A percentile compares a stretch with the other conserved stretches of the same genome.
Conservation (phyloP, 2,113 vertebrate species). For the Trogon surrucura region DNA sequence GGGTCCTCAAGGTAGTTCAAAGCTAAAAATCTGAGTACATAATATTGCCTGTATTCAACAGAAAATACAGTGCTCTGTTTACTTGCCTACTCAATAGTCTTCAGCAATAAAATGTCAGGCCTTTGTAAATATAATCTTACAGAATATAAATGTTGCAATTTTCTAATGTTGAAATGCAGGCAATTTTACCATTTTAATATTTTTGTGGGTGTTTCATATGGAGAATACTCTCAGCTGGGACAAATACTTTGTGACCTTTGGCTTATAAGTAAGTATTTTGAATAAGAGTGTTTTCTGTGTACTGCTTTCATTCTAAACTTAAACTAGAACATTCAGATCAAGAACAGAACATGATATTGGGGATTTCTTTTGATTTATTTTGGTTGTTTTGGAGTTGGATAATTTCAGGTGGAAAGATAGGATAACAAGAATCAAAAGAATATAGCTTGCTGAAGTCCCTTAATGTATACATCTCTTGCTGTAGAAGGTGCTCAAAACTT, state of each 20-base stretch:
- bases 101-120: neutral
- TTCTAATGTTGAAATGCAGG: neutral
- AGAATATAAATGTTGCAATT: neutral
- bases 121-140: neutral
- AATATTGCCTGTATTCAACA: neutral
- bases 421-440: neutral
- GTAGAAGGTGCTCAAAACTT: neutral
- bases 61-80: neutral
- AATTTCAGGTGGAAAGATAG: neutral
- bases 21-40: neutral
- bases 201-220: neutral
- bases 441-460: neutral
- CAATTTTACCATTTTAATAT: neutral
- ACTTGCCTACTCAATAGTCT: neutral
- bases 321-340: neutral
- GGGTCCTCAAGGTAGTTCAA: neutral
- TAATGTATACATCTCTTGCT: neutral
- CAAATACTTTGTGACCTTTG: neutral
- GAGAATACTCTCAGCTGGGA: neutral
- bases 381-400: neutral
- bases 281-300: neutral
- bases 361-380: neutral
- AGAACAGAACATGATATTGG: neutral
- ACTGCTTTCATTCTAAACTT: neutral
- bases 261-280: neutral